Base-by-base conservation (phyloP, 2,888 invertebrate genomes). In the Polietes domitor region DNA sequence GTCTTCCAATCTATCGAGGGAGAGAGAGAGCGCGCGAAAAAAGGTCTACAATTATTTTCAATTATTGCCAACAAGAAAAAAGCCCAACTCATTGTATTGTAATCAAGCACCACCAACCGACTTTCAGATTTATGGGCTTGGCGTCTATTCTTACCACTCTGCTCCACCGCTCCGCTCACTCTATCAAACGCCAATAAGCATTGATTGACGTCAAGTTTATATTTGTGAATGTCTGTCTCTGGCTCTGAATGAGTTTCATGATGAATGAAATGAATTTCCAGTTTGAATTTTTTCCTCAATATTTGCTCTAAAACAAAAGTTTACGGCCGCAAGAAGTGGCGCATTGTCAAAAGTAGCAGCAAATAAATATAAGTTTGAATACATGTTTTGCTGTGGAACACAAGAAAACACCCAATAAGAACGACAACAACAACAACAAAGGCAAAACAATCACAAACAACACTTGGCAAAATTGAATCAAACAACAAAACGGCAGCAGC, bases 191-290 rank as follows among this genome's bases (percentile, higher is more conserved):
- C 19, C 68, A 68, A 43, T 21, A 68, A 41, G 41, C 68, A 43
- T 24, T 68, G 68, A 68, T 68, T 68, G 68, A 68, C 68, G 68
- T 68, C 68, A 68, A 68, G 28, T 61, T 61, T 61, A n/a, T 3
- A 28, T n/a, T 21, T 55, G 21, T 55, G 55, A 24, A 10, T 55
- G 32, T 32, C 32, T 32, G 32, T 32, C 32, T 32, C 5, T 32
- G 5, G 9, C 5, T 32, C 9, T 32, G 24, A n/a, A n/a, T 53
- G 21, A 53, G 53, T 21, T 53, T 21, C 24, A 43, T 43, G 43
- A 68, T 68, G 68, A 68, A 68, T 68, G 68, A 68, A 68, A 41
- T n/a, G 4, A 50, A 50, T 17, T 50, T 17, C 5, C 68, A 43
- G 15, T 68, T 65, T 63, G n/a, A n/a, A n/a, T n/a, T n/a, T 63